A percentile compares a stretch with the other conserved stretches of the same genome.
These are phyloP conservation scores for Speoplatyrhinus poulsoni DNA, from an alignment of 2,113 vertebrate genomes.

Conservation along the genomic window DNA sequence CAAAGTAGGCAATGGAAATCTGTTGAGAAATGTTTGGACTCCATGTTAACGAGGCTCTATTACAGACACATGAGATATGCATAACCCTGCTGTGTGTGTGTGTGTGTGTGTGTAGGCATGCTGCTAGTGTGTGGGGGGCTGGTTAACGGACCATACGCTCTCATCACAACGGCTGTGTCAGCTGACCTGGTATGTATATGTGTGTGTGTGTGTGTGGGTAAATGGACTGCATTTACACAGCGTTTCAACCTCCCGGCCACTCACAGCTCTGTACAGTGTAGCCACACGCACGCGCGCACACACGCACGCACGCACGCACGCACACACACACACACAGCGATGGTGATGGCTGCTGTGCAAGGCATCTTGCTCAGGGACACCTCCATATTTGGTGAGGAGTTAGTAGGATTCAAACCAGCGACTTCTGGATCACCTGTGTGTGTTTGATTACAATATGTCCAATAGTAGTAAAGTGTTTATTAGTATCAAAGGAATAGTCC, in stretches of 20 bases:
- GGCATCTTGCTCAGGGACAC: not conserved
- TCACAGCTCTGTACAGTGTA: not conserved
- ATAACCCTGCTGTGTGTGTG: not conserved
- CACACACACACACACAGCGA: too few species aligned
- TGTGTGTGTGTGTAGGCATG: conserved; percentile 77
- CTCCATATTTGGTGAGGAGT: too few species aligned
- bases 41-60: too few species aligned
- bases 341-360: too few species aligned
- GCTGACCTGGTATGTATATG: conserved; percentile 87
- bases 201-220: not conserved
- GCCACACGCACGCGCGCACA: not conserved
- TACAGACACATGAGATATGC: too few species aligned
- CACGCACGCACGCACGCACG: not conserved
- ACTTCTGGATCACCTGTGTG: not conserved
- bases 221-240: too few species aligned
- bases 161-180: conserved; percentile 95
- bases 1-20: too few species aligned
- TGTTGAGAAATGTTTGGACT: too few species aligned
- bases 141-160: conserved; percentile 91
- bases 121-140: conserved; percentile 86
- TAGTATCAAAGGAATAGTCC: not conserved
- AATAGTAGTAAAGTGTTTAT: not conserved
- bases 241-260: too few species aligned
- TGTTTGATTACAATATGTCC: not conserved
- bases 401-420: too few species aligned